Evolutionary conservation across 1,140 invertebrate genomes (phyloP), one percentile per base, ranked within the genome.

Genomic region (Zaprionus vittiger): DNA sequence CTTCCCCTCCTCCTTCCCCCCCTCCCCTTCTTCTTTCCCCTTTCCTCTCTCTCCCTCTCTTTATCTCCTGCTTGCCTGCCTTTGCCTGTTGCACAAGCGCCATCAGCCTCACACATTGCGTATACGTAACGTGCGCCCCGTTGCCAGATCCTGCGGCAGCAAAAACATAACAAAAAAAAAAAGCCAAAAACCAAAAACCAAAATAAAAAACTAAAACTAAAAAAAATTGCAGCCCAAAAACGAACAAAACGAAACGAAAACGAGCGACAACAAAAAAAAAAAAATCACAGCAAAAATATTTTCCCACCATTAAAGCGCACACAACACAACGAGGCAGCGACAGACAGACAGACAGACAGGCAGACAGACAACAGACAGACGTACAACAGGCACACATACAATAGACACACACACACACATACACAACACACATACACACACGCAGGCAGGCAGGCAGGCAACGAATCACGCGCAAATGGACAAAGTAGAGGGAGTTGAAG

Each of bases 301-400:
- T 89, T 89, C 85, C 85, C 85, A 89, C 85, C 85, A 89, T 90
- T 90, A 81, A 84, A 80, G 81, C 74, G 80, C 76, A 68, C 70
- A 75, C 65, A 76, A 49, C 66, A 77, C 14, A n/a, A 70, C 38
- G 73, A 47, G 15, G 38, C 7, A 67, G 52, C 38, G 14, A 47
- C 28, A 59, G 17, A 61, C 56, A 56, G 20, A 57, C 62, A 62
- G 22, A 67, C 31, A 75, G 26, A 64, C 12, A 64, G 31, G 74
- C 68, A 79, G 70, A 60, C 59, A 69, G 31, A 80, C 71, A 62
- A 7, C 47, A 20, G 47, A 84, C 54, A 52, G 2, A 52, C 17
- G 14, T 2, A 52, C n/a, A 17, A 52, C 20, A 52, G 11, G 14
- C 52, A 54, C 22, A 54, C 52, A 54, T 15, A 52, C 83, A 87